phyloP scores from a whole-genome alignment of 2,113 vertebrate species.

The Nanorana parkeri region DNA sequence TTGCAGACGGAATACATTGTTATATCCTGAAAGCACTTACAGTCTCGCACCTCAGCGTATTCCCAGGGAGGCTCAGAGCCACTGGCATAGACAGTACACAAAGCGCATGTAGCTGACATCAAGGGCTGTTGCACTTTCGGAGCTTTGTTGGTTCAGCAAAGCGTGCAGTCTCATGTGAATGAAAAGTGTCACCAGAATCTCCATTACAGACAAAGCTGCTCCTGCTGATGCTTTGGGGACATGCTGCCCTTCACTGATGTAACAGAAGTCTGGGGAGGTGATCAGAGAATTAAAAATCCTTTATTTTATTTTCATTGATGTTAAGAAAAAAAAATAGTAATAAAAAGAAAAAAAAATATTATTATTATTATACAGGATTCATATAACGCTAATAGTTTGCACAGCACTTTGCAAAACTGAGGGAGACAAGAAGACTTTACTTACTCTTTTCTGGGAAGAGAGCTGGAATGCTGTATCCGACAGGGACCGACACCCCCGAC shows the following conservation, averaged over 20 bases:
- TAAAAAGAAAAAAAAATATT: too few species aligned
- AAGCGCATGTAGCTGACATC: constrained; percentile 71
- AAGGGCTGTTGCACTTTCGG: constrained; percentile 72
- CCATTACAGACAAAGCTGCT: constrained; percentile 65
- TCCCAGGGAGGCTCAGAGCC: constrained; percentile 68
- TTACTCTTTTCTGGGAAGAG: too few species aligned
- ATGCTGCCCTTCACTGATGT: constrained; percentile 47
- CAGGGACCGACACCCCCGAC: too few species aligned
- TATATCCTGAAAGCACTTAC: constrained; percentile 66
- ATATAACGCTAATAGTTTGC: too few species aligned
- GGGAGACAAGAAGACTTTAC: too few species aligned
- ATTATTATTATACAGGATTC: background rate
- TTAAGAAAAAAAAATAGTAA: too few species aligned
- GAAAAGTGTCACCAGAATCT: constrained; percentile 64
- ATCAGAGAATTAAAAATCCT: constrained; percentile 35
- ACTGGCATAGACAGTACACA: constrained; percentile 71
- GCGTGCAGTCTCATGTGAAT: constrained; percentile 65
- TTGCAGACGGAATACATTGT: constrained; percentile 70
- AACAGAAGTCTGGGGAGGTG: constrained; percentile 28
- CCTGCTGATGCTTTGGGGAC: constrained; percentile 67
- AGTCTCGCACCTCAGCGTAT: constrained; percentile 64
- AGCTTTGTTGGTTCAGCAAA: constrained; percentile 73
- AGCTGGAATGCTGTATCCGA: too few species aligned
- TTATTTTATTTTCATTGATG: constrained; percentile 14
- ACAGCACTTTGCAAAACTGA: too few species aligned